These are phyloP conservation scores for Apoda limacodes DNA, from an alignment of 2,888 invertebrate species.

Conservation along the genomic window DNA sequence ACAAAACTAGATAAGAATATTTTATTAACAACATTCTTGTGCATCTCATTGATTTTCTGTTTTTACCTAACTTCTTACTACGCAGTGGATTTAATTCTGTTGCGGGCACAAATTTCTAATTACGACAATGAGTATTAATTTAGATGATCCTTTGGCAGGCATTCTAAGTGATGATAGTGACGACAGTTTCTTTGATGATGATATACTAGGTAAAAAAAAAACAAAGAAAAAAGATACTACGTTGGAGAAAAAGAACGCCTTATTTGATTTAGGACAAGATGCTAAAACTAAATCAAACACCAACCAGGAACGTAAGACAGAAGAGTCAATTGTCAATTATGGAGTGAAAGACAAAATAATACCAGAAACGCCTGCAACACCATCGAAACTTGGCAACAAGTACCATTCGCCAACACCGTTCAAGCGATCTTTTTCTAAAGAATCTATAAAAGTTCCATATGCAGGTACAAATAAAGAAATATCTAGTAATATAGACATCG, in stretches of 20 bases:
- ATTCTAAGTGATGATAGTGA: conserved; percentile 77
- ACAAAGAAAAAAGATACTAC: conserved; percentile 40
- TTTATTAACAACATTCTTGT: too few relatives aligned
- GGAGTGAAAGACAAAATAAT: conserved; percentile 18
- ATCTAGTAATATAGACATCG: conserved; percentile 21
- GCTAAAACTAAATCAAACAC: conserved; percentile 19
- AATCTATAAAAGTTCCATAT: conserved; percentile 32
- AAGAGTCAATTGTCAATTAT: neutral
- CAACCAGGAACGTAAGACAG: conserved; percentile 24
- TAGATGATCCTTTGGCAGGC: conserved; percentile 75
- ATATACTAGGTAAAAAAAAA: conserved; percentile 59
- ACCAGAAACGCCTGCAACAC: conserved; percentile 25
- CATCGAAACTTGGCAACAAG: neutral
- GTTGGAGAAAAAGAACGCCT: conserved; percentile 43
- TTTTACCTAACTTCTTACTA: conserved; percentile 1
- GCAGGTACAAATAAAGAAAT: conserved; percentile 26
- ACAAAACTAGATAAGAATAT: too few relatives aligned
- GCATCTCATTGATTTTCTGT: too few relatives aligned
- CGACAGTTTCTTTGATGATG: conserved; percentile 79
- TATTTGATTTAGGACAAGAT: conserved; percentile 44
- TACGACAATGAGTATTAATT: conserved; percentile 61
- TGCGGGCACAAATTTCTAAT: conserved; percentile 6
- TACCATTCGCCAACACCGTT: conserved; percentile 21
- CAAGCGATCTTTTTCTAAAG: conserved; percentile 36
- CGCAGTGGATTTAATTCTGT: conserved; percentile 11